Percentiles rank a stretch among this genome's conserved stretches.
These are phyloP conservation scores for Hirtodrosophila cameraria DNA, from an alignment of 2,888 invertebrate species.

Conservation along the genomic window DNA sequence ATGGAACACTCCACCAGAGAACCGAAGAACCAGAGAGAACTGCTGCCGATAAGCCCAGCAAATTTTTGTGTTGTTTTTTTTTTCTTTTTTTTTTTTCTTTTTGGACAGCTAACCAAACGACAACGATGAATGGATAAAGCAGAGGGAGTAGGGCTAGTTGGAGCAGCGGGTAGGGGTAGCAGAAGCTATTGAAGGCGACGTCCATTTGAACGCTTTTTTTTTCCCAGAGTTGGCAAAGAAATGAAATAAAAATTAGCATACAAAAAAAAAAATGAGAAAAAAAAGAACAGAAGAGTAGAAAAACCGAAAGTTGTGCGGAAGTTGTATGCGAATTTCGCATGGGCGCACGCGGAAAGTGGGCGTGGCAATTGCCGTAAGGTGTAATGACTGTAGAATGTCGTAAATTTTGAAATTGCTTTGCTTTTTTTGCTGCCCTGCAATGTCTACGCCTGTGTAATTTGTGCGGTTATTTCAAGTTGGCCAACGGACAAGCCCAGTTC, in stretches of 20 bases:
- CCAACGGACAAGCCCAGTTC: not conserved
- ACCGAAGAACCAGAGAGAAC: slow-evolving; percentile 3
- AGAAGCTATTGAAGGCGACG: slow-evolving; percentile 18
- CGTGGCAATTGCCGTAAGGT: slow-evolving; percentile 67
- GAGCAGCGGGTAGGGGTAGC: not conserved
- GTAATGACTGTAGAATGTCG: slow-evolving; percentile 78
- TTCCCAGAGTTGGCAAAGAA: slow-evolving; percentile 40
- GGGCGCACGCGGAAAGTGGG: slow-evolving; percentile 62
- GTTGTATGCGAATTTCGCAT: slow-evolving; percentile 74
- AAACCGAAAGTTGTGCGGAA: slow-evolving; percentile 67
- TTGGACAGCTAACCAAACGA: slow-evolving; percentile 31
- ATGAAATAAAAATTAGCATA: slow-evolving; percentile 71
- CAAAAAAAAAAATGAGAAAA: slow-evolving; percentile 37
- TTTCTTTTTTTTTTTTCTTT: slow-evolving; percentile 10
- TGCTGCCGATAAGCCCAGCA: slow-evolving; percentile 55
- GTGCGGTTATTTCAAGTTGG: slow-evolving; percentile 41
- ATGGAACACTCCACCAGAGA: slow-evolving; percentile 17
- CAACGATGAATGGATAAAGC: slow-evolving; percentile 4
- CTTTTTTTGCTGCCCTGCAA: slow-evolving; percentile 45
- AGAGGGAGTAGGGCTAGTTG: not conserved
- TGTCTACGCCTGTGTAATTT: slow-evolving; percentile 69
- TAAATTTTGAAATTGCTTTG: slow-evolving; percentile 73
- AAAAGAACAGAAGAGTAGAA: slow-evolving; percentile 14
- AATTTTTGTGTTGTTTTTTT: slow-evolving; percentile 40
- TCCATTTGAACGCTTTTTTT: slow-evolving; percentile 37